Conservation (phyloP, 2,888 invertebrate genomes). For the Leucophenga montana region DNA sequence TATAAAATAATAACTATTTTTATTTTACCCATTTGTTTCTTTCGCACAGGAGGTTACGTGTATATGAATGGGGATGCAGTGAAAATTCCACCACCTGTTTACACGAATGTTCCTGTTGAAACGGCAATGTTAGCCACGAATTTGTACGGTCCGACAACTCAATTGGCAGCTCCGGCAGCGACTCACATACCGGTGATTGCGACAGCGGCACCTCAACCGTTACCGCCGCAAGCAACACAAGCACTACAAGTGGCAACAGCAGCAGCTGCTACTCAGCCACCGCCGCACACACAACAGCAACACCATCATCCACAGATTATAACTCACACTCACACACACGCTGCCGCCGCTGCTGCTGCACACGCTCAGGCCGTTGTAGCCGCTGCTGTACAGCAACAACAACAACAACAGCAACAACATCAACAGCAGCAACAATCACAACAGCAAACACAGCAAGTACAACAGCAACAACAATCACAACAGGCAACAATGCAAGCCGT, state of each 20-base stretch:
- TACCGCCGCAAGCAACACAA: conserved; percentile 53
- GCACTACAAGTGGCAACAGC: conserved; percentile 68
- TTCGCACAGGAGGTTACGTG: conserved; percentile 77
- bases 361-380: conserved; percentile 50
- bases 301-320: conserved; percentile 49
- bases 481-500: conserved; percentile 56
- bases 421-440: conserved; percentile 23
- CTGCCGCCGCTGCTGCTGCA: conserved; percentile 39
- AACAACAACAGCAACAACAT: conserved; percentile 47
- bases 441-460: conserved; percentile 13
- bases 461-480: conserved; percentile 35
- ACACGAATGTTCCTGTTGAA: conserved; percentile 80
- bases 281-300: conserved; percentile 47
- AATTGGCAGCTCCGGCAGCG: conserved; percentile 66
- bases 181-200: conserved; percentile 70
- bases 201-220: conserved; percentile 63
- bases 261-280: conserved; percentile 60
- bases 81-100: conserved; percentile 79
- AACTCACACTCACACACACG: conserved; percentile 52
- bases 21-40: not conserved
- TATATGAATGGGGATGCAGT: conserved; percentile 89
- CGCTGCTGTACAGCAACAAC: conserved; percentile 54
- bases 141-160: conserved; percentile 69
- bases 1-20: not conserved
- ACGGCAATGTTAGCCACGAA: conserved; percentile 75